These are phyloP conservation scores for Novumbra hubbsi DNA, from an alignment of 2,797 vertebrate genomes.

Conservation along the genomic window DNA sequence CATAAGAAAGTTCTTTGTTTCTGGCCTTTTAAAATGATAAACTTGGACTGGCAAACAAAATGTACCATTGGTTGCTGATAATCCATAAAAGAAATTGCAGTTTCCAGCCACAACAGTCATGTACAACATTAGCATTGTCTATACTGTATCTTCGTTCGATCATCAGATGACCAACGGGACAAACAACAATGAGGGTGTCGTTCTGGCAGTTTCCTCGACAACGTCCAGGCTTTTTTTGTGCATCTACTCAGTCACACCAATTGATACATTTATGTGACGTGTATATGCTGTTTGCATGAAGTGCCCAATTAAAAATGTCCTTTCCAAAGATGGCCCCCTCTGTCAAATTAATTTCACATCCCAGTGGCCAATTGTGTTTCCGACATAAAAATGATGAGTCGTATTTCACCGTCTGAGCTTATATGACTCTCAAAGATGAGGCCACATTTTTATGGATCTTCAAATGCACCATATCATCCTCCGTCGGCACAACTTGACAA, in stretches of 20 bases:
- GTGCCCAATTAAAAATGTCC: conserved; percentile 68
- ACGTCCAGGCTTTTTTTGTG: conserved; percentile 32
- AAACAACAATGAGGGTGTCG: background rate
- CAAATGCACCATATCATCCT: conserved; percentile 56
- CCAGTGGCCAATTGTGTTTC: conserved; percentile 58
- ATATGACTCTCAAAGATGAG: conserved; percentile 55
- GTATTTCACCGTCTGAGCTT: conserved; percentile 56
- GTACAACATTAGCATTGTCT: no score
- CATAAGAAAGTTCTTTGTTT: no score
- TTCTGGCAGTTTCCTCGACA: conserved; percentile 11
- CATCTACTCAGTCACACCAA: conserved; percentile 39
- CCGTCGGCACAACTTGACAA: conserved; percentile 54
- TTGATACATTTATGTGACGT: conserved; percentile 65
- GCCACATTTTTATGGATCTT: conserved; percentile 61
- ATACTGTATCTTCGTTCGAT: no score
- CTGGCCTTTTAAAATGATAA: no score
- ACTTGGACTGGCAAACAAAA: no score
- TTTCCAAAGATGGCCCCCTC: conserved; percentile 52
- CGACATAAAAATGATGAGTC: conserved; percentile 67
- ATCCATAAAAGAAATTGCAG: no score
- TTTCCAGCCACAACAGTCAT: no score
- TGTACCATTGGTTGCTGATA: no score
- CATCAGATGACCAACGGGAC: background rate
- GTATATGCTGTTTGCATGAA: conserved; percentile 62
- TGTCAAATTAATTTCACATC: conserved; percentile 72